phyloP scores from a whole-genome alignment of 2,113 vertebrate species.

The Haplochromis burtoni region DNA sequence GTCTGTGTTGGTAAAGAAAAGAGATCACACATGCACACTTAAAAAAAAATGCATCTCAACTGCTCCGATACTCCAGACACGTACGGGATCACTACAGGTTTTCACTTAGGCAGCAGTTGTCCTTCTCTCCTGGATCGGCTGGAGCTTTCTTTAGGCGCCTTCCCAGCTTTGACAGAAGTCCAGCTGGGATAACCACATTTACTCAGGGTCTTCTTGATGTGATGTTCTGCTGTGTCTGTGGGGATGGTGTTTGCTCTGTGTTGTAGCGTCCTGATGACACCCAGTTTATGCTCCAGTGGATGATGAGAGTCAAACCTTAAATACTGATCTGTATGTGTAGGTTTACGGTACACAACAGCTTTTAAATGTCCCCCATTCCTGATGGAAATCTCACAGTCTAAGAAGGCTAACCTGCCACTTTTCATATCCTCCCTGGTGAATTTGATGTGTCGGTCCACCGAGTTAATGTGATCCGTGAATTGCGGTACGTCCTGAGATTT shows the following conservation, averaged over 20 bases:
- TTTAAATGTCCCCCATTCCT: fast-evolving
- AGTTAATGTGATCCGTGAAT: not conserved
- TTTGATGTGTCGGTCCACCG: not conserved
- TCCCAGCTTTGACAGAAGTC: not conserved
- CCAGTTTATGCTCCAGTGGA: fast-evolving
- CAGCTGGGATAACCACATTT: fast-evolving
- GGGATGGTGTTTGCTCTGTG: not conserved
- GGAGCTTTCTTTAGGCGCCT: fast-evolving
- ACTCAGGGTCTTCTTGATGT: not conserved
- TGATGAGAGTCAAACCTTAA: not conserved
- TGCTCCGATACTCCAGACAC: not conserved
- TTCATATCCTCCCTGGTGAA: not conserved
- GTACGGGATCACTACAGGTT: fast-evolving
- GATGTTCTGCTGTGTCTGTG: fast-evolving
- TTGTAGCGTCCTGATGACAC: fast-evolving
- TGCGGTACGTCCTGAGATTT: not conserved
- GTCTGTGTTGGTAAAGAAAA: not conserved
- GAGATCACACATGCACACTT: not conserved
- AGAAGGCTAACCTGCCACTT: not conserved
- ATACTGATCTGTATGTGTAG: fast-evolving
- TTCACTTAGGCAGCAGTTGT: fast-evolving
- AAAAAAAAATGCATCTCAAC: not conserved
- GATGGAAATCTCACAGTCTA: not conserved
- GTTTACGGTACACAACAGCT: fast-evolving
- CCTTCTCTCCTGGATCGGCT: not conserved